Conservation (phyloP, 2,888 invertebrate genomes). For the Drosophila pseudotakahashii region DNA sequence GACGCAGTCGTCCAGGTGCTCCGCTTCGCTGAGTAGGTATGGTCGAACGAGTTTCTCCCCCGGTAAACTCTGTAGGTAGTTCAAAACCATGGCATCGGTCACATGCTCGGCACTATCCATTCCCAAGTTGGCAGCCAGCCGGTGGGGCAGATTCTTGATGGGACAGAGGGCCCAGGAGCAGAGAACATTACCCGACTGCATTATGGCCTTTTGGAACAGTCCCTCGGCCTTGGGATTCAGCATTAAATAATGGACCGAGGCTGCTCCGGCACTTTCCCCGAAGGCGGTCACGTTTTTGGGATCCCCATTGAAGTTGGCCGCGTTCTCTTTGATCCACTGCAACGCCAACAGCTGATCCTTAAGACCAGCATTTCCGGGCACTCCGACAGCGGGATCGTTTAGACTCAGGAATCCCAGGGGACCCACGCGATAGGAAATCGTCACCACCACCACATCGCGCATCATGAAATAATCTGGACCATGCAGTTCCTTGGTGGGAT, state of each 20-base stretch:
- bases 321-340: constrained; percentile 85
- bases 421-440: constrained; percentile 85
- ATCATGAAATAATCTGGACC: constrained; percentile 85
- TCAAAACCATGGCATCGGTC: constrained; percentile 66
- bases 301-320: constrained; percentile 85
- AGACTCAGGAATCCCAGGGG: constrained; percentile 85
- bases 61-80: constrained; percentile 60
- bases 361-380: constrained; percentile 85
- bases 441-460: constrained; percentile 84
- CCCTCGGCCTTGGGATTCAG: constrained; percentile 84
- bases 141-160: constrained; percentile 62
- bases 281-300: constrained; percentile 85
- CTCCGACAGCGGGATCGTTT: constrained; percentile 82
- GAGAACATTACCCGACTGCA: constrained; percentile 80
- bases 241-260: constrained; percentile 84
- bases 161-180: constrained; percentile 76
- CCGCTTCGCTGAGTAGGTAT: constrained; percentile 69
- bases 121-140: constrained; percentile 74
- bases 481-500: constrained; percentile 78
- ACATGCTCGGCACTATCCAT: constrained; percentile 64
- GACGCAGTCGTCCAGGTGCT: constrained; percentile 72
- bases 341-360: constrained; percentile 85
- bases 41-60: constrained; percentile 65
- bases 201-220: constrained; percentile 82
- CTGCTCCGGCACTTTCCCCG: constrained; percentile 86